Evolutionary conservation across 2,797 vertebrate genomes (phyloP), one percentile per base, ranked within the genome.

Genomic region (Centropyge bicolor): DNA sequence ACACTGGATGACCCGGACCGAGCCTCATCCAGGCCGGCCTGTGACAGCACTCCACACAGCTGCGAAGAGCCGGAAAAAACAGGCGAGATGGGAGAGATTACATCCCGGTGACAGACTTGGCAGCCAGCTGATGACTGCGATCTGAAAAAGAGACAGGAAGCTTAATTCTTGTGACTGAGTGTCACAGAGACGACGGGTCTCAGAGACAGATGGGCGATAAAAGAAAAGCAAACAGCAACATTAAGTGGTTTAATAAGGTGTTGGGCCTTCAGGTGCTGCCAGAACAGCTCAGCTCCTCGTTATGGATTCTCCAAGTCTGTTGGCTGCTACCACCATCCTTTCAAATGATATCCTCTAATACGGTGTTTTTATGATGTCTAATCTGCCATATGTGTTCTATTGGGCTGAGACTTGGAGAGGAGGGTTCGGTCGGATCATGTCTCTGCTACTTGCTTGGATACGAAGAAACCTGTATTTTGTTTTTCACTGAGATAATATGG

Each of bases 21-120:
- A 61, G 52, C 65, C 22, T 40, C 8, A 27, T 40, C 65, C 48
- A 63, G 76, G 31, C 52, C 24, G 7, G 38, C 70, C 62, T 49
- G 38, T 24, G 63, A 82, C 64, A 54, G 17, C 38, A 19, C 67
- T 83, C 27, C 1, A 59, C 20, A 70, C 89, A 92, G 90, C 89
- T 91, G 87, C 11, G 81, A 72, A 51, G 74, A 87, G 9, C 60
- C 2, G 70, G 83, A 83, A 86, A 86, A 87, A 85, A 87, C 70
- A 75, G 70, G 80, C 81, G 87, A 82, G 75, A 90, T 80, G 82
- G 80, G 86, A 62, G 61, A 88, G 78, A 93, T 88, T 86, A 88
- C 91, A 85, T 83, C 80, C 77, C 70, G 75, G 73, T 81, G 81
- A 90, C 76, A 76, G 78, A 86, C 82, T 61, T 91, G 90, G 92